Evolutionary conservation across 2,888 invertebrate species (phyloP), one percentile per base, ranked within the genome.

Genomic region (Cheilosia pagana): DNA sequence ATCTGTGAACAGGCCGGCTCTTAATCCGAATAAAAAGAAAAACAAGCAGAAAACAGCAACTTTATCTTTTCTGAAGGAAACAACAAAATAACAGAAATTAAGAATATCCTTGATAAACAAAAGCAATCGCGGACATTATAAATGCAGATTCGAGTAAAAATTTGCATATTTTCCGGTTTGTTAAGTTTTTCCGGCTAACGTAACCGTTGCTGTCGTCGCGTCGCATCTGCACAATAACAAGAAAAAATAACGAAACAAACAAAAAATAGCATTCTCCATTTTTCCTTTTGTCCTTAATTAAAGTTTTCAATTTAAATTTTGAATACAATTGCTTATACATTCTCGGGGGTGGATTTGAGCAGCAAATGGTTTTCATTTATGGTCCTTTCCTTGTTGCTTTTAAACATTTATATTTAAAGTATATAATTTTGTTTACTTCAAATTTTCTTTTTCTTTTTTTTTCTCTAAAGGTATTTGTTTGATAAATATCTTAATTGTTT

Each of bases 131-230:
- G 39, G 52, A 55, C 52, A 83, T 83, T 78, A 78, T 74, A 57
- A 83, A 83, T 83, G 82, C 78, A 83, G 78, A 83, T 83, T 72
- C 53, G 72, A 63, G 35, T 55, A 16, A 55, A 50, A 83, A 83
- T 83, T 83, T 74, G 55, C 78, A 83, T 83, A 78, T 71, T 83
- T 83, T 78, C 82, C 82, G 78, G 82, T 83, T 83, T 83, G 78
- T 83, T 83, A 83, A 74, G 78, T 72, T 82, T 63, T 74, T 74
- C 78, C 62, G 78, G 78, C 53, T 62, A 82, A 55, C 67, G 43
- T 65, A 81, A 48, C 53, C 53, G 23, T 76, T 52, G 23, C 59
- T 55, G 45, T 45, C 67, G 63, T 75, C 45, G 25, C 45, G 53
- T 71, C 59, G 60, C 77, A 71, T 82, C 63, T 70, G 77, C 65